Base-by-base conservation (phyloP, 2,888 invertebrate genomes). In the Caenorhabditis uteleia region DNA sequence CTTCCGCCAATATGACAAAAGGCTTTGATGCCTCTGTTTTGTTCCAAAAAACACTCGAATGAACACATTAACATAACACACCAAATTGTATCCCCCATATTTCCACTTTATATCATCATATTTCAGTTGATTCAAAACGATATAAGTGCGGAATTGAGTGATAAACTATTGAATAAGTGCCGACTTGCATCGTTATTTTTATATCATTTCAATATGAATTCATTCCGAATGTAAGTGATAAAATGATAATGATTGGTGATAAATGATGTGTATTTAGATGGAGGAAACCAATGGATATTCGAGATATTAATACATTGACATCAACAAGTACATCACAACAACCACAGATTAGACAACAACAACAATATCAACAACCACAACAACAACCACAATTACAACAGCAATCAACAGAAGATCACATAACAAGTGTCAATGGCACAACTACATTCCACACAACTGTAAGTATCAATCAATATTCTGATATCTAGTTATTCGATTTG, bases 151-250 rank as follows among this genome's bases (percentile, higher is more conserved):
- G 36, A 51, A 43, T 26, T 61, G 10, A 39, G 36, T 16, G 27
- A 48, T 16, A 47, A 54, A 45, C 34, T 67, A 25, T 26, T 68
- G 21, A 40, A 46, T 3, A 57, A 48, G 7, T 62, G 44, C n/a
- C 59, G 46, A 14, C 54, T 70, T 4, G 43, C 64, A 4, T 64
- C 67, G 2, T 25, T 70, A 8, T 70, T 59, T 45, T 43, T 70
- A 16, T 59, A 54, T 27, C 62, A 60, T 43, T 61, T 66, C 44
- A 70, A 70, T 36, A 64, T 70, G 67, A 57, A 64, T 42, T 59
- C 57, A 10, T 70, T 70, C 49, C 46, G 70, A 60, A 64, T 70
- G 70, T 64, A 29, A 67, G 70, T 67, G 7, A 39, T 18, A 39
- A 7, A 39, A 7, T 20, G 21, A 21, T 10, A 39, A 39, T 21